These are phyloP conservation scores for Myotis lucifugus DNA, from an alignment of 2,113 vertebrate species.

Conservation along the genomic window DNA sequence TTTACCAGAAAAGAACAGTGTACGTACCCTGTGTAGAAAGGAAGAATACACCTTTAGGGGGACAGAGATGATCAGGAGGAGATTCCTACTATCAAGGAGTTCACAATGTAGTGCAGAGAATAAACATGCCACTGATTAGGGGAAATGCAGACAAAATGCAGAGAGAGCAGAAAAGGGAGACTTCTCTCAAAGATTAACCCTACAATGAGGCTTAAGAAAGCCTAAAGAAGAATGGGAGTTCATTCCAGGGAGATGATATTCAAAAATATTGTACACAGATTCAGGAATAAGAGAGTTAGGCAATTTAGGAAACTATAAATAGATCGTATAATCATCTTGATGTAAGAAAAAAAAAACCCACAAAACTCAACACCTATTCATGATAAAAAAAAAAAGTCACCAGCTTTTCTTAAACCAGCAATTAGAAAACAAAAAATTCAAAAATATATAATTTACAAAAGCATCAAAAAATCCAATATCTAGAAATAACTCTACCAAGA, in stretches of 20 bases:
- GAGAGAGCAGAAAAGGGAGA: neutral
- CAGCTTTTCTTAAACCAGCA: slow-evolving; percentile 21
- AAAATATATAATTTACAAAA: slow-evolving; percentile 24
- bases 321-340: neutral
- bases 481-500: neutral
- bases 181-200: neutral
- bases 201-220: neutral
- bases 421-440: slow-evolving; percentile 42
- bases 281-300: neutral
- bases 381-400: neutral
- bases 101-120: neutral
- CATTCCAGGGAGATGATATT: neutral
- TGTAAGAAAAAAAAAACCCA: neutral
- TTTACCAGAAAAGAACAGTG: neutral
- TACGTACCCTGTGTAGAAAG: neutral
- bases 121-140: neutral
- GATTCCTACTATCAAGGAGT: neutral
- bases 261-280: neutral
- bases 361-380: neutral
- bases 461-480: neutral
- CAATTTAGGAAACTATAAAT: neutral
- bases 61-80: neutral
- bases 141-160: neutral
- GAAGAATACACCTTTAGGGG: neutral
- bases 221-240: neutral